Conservation (phyloP, 1,140 invertebrate species). For the Cyclargus thomasi region DNA sequence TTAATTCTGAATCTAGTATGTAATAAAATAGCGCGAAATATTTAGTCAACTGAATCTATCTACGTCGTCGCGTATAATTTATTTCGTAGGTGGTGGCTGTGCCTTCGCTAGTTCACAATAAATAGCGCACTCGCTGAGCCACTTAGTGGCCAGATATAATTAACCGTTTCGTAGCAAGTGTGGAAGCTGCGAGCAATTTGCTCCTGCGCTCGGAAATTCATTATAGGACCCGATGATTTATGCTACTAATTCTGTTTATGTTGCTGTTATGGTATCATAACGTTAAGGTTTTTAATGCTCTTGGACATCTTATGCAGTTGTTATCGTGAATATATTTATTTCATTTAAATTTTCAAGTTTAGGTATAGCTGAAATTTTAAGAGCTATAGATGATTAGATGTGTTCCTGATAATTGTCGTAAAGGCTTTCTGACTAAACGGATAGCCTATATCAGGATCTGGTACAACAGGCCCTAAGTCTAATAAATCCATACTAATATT, state of each 20-base stretch:
- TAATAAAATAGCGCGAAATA: neutral
- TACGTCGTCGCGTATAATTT: constrained; percentile 40
- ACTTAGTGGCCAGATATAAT: constrained; percentile 54
- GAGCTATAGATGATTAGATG: too few relatives aligned
- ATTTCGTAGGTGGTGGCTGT: constrained; percentile 12
- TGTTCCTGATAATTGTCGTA: too few relatives aligned
- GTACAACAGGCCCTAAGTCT: too few relatives aligned
- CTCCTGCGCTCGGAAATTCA: constrained; percentile 29
- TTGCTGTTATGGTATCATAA: neutral
- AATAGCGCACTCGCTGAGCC: constrained; percentile 49
- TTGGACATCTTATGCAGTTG: too few relatives aligned
- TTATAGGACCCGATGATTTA: constrained; percentile 28
- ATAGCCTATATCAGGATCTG: too few relatives aligned
- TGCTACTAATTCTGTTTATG: constrained; percentile 17
- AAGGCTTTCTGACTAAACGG: too few relatives aligned
- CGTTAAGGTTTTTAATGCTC: too few relatives aligned
- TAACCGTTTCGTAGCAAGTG: constrained; percentile 50
- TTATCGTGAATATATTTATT: too few relatives aligned
- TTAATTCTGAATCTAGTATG: neutral
- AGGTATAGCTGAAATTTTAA: too few relatives aligned
- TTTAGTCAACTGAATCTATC: neutral
- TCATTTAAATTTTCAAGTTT: too few relatives aligned
- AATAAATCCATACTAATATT: too few relatives aligned
- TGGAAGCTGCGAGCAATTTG: constrained; percentile 34
- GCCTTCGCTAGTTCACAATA: constrained; percentile 53